Evolutionary conservation across 2,888 invertebrate genomes (phyloP), one percentile per base, ranked within the genome.

Genomic region (Pandemis heparana): DNA sequence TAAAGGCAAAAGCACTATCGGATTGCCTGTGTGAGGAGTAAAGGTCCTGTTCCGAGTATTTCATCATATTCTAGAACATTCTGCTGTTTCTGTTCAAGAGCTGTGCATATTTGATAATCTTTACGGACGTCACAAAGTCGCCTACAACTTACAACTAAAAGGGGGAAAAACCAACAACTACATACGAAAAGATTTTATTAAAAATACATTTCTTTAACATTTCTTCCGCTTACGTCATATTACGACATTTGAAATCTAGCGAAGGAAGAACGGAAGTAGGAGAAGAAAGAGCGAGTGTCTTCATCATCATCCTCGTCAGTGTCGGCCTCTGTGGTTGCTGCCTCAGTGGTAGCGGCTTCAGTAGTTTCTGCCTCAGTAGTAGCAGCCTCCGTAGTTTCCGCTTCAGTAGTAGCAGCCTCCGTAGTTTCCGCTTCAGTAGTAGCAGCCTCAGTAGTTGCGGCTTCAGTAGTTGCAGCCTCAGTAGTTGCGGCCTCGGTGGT

Each of bases 261-360:
- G 14, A 67, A 59, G 8, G 53, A 18, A 39, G 43, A n/a, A 14
- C 48, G 60, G 48, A 69, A 61, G 12, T 48, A 61, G 12, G 60
- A 61, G 61, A 61, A 69, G 69, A 69, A 61, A 8, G 61, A 61
- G 18, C 69, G 69, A 51, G 69, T 38, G n/a, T 69, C 61, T 38
- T 61, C 61, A 16, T 61, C 68, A 23, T 69, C 67, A n/a, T 41
- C 39, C 1, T 16, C 56, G 8, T 67, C 56, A 39, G 41, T 41
- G 8, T 18, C 46, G 10, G 41, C 62, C 62, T 18, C 51, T 43
- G 43, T 78, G 43, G 43, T 43, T 10, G 43, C 43, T 1, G 9
- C 43, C 43, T 43, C 43, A 12, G 51, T 53, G 0, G 39, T 23
- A 2, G 68, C 60, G 6, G 14, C 69, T 0, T 62, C 56, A 14